phyloP scores from a whole-genome alignment of 2,888 invertebrate genomes.

The Cybosia mesomella region DNA sequence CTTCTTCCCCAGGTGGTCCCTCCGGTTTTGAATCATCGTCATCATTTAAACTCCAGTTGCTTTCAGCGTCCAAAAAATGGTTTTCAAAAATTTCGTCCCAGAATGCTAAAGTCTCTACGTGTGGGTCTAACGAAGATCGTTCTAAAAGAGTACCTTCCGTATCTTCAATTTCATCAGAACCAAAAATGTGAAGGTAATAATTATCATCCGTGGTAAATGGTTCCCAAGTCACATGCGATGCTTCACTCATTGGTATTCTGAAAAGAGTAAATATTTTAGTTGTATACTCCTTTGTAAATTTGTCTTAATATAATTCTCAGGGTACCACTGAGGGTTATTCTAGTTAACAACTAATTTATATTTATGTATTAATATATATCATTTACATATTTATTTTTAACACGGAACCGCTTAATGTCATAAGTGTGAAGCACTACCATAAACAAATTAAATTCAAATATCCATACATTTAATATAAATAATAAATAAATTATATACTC shows the following conservation, averaged over 20 bases:
- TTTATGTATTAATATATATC: too few relatives aligned
- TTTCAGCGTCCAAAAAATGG: slow-evolving; percentile 70
- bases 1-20: not conserved
- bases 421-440: too few relatives aligned
- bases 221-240: slow-evolving; percentile 63
- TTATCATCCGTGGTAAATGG: slow-evolving; percentile 57
- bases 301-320: too few relatives aligned
- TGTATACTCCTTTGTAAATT: too few relatives aligned
- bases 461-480: too few relatives aligned
- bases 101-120: slow-evolving; percentile 60
- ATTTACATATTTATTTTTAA: too few relatives aligned
- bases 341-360: too few relatives aligned
- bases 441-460: too few relatives aligned
- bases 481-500: too few relatives aligned
- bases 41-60: slow-evolving; percentile 62
- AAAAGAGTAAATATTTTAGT: slow-evolving; percentile 43
- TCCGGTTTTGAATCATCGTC: slow-evolving; percentile 33
- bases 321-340: too few relatives aligned
- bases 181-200: slow-evolving; percentile 64
- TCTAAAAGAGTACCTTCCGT: slow-evolving; percentile 58
- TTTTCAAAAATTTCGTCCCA: slow-evolving; percentile 72
- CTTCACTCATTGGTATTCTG: slow-evolving; percentile 66
- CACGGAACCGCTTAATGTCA: too few relatives aligned
- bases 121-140: slow-evolving; percentile 60
- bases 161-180: slow-evolving; percentile 57